Evolutionary conservation across 2,797 vertebrate species (phyloP).

Genomic region (Rhinella marina): DNA sequence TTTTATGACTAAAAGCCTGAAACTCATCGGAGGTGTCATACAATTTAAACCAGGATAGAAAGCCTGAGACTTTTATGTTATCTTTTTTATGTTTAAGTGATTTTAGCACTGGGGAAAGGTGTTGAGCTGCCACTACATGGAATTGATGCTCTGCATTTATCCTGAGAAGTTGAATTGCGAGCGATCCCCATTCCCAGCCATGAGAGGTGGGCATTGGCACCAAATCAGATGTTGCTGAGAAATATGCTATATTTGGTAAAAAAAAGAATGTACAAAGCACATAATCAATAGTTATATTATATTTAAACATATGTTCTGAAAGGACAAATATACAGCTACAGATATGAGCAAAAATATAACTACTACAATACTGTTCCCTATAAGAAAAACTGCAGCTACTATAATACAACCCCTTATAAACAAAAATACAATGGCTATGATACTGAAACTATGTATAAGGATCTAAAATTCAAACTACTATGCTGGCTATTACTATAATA

Average conservation of each 20-base stretch:
- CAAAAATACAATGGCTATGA: no score
- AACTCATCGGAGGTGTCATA: slow-evolving; percentile 58
- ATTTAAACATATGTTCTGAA: neutral
- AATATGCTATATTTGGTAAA: neutral
- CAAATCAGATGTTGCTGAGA: neutral
- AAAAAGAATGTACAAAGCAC: neutral
- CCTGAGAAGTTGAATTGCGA: neutral
- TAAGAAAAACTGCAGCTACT: neutral
- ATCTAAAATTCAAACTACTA: no score
- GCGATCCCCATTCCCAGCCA: neutral
- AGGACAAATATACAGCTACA: neutral
- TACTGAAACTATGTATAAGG: no score
- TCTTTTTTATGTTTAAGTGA: slow-evolving; percentile 58
- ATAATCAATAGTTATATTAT: neutral
- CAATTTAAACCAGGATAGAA: slow-evolving; percentile 58
- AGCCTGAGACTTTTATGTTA: slow-evolving; percentile 48
- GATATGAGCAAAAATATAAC: neutral
- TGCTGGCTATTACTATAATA: no score
- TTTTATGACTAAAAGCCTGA: slow-evolving; percentile 61
- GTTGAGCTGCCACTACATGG: slow-evolving; percentile 38
- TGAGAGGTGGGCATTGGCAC: neutral
- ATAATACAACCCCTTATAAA: neutral
- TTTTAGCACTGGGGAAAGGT: slow-evolving; percentile 51
- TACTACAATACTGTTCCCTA: neutral
- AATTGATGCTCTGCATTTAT: slow-evolving; percentile 51